Conservation (phyloP, 2,888 invertebrate species). For the Cerastoderma edule region DNA sequence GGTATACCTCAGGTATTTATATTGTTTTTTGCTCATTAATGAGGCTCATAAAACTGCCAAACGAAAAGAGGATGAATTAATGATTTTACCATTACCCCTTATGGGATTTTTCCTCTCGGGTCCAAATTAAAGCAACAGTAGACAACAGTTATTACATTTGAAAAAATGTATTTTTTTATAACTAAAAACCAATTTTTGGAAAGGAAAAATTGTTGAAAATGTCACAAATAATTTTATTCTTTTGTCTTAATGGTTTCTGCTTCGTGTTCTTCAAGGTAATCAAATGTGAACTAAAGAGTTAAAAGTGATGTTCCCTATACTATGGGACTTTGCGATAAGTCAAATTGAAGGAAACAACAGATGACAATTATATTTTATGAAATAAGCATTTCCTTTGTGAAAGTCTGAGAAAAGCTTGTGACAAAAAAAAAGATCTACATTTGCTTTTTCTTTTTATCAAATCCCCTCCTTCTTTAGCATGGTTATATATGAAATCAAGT, state of each 20-base stretch:
- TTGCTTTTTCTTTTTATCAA: too few relatives aligned
- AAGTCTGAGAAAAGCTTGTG: too few relatives aligned
- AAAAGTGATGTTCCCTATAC: background rate
- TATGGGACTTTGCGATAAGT: background rate
- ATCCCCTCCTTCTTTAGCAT: too few relatives aligned
- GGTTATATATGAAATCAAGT: too few relatives aligned
- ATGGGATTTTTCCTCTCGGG: background rate
- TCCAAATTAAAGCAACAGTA: background rate
- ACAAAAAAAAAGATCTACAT: too few relatives aligned
- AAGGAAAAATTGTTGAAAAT: background rate
- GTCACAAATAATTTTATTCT: background rate
- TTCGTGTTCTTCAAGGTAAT: background rate
- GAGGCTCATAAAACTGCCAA: slow-evolving; percentile 49
- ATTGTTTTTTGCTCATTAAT: slow-evolving; percentile 43
- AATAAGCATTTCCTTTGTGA: background rate
- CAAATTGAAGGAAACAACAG: background rate
- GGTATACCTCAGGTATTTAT: slow-evolving; percentile 31
- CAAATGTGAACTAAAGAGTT: background rate
- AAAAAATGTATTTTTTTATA: background rate
- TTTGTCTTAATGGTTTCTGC: background rate
- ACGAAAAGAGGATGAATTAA: slow-evolving; percentile 11
- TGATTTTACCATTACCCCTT: too few relatives aligned
- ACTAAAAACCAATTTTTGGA: background rate
- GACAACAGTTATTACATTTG: background rate
- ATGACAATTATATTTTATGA: background rate